Evolutionary conservation across 2,797 vertebrate species (phyloP).

Genomic region (Argyrosomus regius): DNA sequence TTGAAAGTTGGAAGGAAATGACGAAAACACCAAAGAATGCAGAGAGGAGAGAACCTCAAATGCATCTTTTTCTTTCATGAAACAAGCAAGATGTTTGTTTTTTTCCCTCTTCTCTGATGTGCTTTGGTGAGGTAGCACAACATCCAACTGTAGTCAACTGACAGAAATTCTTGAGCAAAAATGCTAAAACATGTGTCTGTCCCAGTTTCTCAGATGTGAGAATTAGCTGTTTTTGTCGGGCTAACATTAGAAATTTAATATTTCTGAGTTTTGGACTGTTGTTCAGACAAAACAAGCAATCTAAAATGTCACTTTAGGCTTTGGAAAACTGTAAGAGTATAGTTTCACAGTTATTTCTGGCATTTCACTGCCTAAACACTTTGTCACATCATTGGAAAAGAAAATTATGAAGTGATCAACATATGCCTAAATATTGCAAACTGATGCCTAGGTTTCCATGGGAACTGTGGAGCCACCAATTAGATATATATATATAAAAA

Average conservation of each 20-base stretch:
- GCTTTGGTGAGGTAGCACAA: not conserved
- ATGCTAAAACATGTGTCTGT: not conserved
- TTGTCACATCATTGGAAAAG: too few species aligned
- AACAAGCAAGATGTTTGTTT: not conserved
- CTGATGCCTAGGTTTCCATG: not conserved
- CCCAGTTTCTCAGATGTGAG: not conserved
- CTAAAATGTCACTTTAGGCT: too few species aligned
- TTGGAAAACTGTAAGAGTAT: too few species aligned
- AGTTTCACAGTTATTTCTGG: not conserved
- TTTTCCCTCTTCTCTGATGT: not conserved
- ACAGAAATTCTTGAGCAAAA: not conserved
- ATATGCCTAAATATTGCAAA: not conserved
- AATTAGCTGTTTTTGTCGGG: not conserved
- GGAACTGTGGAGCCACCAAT: not conserved
- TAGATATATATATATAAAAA: not conserved
- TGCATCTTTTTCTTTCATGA: not conserved
- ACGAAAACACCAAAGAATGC: slow-evolving; percentile 17
- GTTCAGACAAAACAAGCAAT: not conserved
- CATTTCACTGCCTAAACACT: not conserved
- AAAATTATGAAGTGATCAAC: not conserved
- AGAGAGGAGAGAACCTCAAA: not conserved
- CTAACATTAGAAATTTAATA: not conserved
- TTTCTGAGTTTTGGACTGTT: not conserved
- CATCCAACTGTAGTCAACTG: not conserved
- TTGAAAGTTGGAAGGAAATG: slow-evolving; percentile 27